phyloP scores from a whole-genome alignment of 2,888 invertebrate species.

The Drosophila rubida region DNA sequence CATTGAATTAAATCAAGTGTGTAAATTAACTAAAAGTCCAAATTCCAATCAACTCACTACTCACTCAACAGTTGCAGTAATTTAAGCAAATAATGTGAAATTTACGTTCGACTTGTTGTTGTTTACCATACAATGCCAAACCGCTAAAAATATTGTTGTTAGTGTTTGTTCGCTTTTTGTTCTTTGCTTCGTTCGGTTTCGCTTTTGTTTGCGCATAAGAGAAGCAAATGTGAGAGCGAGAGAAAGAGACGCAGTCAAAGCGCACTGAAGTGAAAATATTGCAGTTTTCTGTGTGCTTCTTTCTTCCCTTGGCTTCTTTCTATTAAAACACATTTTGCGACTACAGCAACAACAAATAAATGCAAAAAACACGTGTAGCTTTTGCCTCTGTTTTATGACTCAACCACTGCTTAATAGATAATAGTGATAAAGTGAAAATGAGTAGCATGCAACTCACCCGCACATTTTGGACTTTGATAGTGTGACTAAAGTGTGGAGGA shows the following conservation, averaged over 20 bases:
- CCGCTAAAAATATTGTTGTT: slow-evolving; percentile 8
- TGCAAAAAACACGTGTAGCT: slow-evolving; percentile 42
- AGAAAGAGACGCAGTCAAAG: not conserved
- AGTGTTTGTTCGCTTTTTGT: slow-evolving; percentile 29
- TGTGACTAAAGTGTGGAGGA: slow-evolving; percentile 37
- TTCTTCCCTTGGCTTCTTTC: not conserved
- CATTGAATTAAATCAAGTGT: slow-evolving; percentile 27
- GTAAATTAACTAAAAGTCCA: slow-evolving; percentile 17
- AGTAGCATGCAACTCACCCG: slow-evolving; percentile 26
- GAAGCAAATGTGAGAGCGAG: not conserved
- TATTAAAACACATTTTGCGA: not conserved
- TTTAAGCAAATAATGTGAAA: not conserved
- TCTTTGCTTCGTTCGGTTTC: slow-evolving; percentile 36
- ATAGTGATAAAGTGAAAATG: slow-evolving; percentile 26
- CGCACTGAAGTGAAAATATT: slow-evolving; percentile 14
- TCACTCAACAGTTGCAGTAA: slow-evolving; percentile 1
- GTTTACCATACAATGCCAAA: slow-evolving; percentile 21
- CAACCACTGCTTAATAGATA: slow-evolving; percentile 24
- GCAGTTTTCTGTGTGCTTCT: slow-evolving; percentile 8
- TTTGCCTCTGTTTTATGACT: slow-evolving; percentile 31
- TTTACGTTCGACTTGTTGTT: slow-evolving; percentile 8
- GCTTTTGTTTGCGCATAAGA: slow-evolving; percentile 42
- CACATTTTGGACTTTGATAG: slow-evolving; percentile 42
- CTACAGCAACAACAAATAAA: slow-evolving; percentile 29
- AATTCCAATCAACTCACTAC: slow-evolving; percentile 2